phyloP scores from a whole-genome alignment of 2,113 vertebrate species.

The Stigmatopora argus region DNA sequence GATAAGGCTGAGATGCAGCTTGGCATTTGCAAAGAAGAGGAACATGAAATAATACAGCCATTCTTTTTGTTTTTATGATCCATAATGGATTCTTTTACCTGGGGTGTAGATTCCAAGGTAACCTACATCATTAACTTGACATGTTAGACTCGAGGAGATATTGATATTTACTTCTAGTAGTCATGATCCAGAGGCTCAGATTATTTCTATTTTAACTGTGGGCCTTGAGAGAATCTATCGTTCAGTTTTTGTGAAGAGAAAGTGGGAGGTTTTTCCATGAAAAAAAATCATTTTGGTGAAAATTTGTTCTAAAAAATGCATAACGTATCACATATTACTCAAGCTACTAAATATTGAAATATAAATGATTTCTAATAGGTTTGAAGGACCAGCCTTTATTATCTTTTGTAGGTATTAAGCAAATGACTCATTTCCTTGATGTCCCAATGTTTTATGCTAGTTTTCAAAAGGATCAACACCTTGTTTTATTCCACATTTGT shows the following conservation, averaged over 20 bases:
- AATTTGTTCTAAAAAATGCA: neutral
- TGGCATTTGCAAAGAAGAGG: constrained; percentile 59
- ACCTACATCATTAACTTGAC: constrained; percentile 51
- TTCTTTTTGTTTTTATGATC: constrained; percentile 53
- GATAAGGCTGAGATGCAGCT: constrained; percentile 53
- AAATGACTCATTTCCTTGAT: constrained; percentile 6
- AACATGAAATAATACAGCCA: constrained; percentile 44
- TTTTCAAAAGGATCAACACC: neutral
- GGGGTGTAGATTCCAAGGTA: constrained; percentile 48
- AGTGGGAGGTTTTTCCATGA: neutral
- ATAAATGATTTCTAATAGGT: neutral
- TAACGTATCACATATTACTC: neutral
- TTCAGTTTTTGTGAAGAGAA: constrained; percentile 4
- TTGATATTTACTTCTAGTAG: constrained; percentile 24
- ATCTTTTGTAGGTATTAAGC: neutral
- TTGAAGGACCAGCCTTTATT: neutral
- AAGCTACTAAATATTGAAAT: neutral
- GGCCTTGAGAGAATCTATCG: neutral
- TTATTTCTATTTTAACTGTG: constrained; percentile 21
- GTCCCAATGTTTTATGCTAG: constrained; percentile 11
- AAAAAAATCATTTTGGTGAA: neutral
- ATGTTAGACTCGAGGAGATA: constrained; percentile 19
- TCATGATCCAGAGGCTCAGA: constrained; percentile 11
- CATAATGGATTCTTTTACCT: constrained; percentile 49
- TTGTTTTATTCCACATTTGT: constrained; percentile 12